Evolutionary conservation across 2,113 vertebrate species (phyloP).

Genomic region (Nothocercus nigrocapillus): DNA sequence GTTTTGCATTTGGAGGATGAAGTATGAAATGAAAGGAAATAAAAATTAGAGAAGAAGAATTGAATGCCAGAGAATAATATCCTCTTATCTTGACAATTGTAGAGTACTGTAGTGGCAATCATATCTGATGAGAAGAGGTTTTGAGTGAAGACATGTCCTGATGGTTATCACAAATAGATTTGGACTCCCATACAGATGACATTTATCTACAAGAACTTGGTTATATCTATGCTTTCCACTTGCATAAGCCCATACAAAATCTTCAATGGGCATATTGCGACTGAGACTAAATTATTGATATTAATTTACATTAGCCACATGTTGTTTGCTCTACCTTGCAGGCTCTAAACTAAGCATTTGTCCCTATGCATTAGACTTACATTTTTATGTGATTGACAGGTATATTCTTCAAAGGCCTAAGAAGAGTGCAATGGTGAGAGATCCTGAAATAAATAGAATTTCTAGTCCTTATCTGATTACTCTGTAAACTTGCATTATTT

Average conservation of each 20-base stretch:
- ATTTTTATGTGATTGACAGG: not conserved
- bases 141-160: not conserved
- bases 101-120: not conserved
- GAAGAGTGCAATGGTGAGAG: not conserved
- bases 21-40: slow-evolving; percentile 17
- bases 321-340: not conserved
- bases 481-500: not conserved
- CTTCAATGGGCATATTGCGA: not conserved
- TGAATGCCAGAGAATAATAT: not conserved
- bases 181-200: not conserved
- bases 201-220: not conserved
- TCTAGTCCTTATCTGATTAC: not conserved
- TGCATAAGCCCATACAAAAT: not conserved
- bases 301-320: not conserved
- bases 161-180: not conserved
- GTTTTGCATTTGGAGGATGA: not conserved
- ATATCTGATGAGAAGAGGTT: slow-evolving; percentile 8
- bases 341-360: not conserved
- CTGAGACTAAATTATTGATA: not conserved
- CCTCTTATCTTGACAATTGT: not conserved
- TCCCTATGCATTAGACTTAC: not conserved
- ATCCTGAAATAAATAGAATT: not conserved
- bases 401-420: not conserved
- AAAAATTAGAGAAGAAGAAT: not conserved
- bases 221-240: not conserved